These are phyloP conservation scores for Trissolcus brochymenae DNA, from an alignment of 2,888 invertebrate genomes.

Conservation along the genomic window DNA sequence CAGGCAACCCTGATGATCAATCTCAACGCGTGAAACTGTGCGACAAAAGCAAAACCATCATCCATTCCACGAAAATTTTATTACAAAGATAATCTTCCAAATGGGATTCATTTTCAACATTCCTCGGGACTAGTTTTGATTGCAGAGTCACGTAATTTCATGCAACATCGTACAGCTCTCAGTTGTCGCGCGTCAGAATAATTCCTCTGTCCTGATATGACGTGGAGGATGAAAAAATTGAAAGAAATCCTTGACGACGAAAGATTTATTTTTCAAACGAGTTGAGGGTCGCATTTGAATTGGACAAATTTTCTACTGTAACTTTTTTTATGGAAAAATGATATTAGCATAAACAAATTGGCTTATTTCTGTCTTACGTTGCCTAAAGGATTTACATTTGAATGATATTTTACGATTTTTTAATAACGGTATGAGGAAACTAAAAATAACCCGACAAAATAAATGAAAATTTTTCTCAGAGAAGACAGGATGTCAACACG, in stretches of 20 bases:
- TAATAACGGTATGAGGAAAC: too few relatives aligned
- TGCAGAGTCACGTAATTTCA: conserved; percentile 37
- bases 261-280: conserved; percentile 15
- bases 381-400: too few relatives aligned
- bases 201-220: conserved; percentile 1
- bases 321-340: too few relatives aligned
- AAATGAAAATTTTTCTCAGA: neutral
- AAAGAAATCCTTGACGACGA: conserved; percentile 4
- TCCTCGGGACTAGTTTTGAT: conserved; percentile 20
- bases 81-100: conserved; percentile 23
- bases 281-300: neutral
- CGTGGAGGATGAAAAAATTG: neutral
- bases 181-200: conserved; percentile 7
- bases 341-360: neutral
- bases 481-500: neutral
- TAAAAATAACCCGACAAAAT: too few relatives aligned
- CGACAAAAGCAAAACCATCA: conserved; percentile 21
- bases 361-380: neutral
- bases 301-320: neutral
- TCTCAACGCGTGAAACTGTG: conserved; percentile 5
- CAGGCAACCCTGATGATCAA: conserved; percentile 15
- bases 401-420: too few relatives aligned
- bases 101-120: conserved; percentile 32
- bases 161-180: conserved; percentile 11
- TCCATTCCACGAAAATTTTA: conserved; percentile 26